Base-by-base conservation (phyloP, 2,797 vertebrate species). In the Carapus acus region DNA sequence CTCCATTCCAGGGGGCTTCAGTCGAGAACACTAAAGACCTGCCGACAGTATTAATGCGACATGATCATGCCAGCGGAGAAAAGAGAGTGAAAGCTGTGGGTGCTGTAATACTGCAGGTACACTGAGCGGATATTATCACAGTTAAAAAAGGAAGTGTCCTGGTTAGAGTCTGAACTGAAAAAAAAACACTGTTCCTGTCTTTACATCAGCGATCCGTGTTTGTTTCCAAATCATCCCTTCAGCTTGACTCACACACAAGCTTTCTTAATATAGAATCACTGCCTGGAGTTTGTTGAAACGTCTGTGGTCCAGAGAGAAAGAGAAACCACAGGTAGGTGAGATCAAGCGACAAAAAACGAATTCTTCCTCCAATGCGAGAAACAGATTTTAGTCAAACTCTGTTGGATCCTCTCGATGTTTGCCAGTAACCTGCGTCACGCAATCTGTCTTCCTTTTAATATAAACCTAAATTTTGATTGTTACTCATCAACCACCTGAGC, bases 281-380 rank as follows among this genome's bases (percentile, higher is more conserved):
- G 9, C 24, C 9, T 27, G 24, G 24, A 27, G 24, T 27, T 27
- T 27, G 24, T 27, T 5, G 4, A 27, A 27, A 27, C n/a, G n/a
- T n/a, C 14, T 38, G 21, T 20, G 52, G 47, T 17, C 4, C 21
- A 51, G 19, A 31, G 36, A 17, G 27, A 22, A 49, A 39, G 31
- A 4, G 31, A 33, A 4, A 9, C 3, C 8, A 4, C 3, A 2
- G 31, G 14, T 7, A 33, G 9, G 24, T 9, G 9, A 9, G 9
- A 27, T 27, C 24, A 33, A 33, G 3, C 9, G 8, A 33, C 6
- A 11, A 13, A 33, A 11, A 13, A 33, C 31, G n/a, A n/a, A n/a
- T n/a, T 4, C 31, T 33, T 33, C 31, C 9, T 27, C 24, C 9
- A 27, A 27, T 5, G 9, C 24, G 4, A 27, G 24, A 27, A 9